A percentile compares a stretch with the other conserved stretches of the same genome.
These are phyloP conservation scores for Rotaria socialis DNA, from an alignment of 2,888 invertebrate species.

Conservation along the genomic window DNA sequence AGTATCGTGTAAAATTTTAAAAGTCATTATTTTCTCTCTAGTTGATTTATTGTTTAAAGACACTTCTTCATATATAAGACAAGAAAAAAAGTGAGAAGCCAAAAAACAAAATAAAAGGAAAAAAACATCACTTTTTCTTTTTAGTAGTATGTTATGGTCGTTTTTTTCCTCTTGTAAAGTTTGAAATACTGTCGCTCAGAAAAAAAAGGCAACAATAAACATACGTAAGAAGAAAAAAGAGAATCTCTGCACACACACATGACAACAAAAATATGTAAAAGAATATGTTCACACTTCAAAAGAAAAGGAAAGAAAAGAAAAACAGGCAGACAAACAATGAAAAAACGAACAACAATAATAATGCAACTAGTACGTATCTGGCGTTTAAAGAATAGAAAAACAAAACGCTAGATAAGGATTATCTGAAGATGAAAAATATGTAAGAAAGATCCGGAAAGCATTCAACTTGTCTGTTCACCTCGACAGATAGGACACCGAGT, in stretches of 20 bases:
- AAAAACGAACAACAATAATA: not conserved
- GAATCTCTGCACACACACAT: not conserved
- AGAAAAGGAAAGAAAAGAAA: not conserved
- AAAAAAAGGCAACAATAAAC: constrained; percentile 11
- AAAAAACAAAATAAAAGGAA: not conserved
- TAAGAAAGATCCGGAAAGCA: not conserved
- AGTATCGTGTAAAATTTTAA: no score
- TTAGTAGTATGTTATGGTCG: not conserved
- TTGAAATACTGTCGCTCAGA: constrained; percentile 18
- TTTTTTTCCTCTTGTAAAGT: constrained; percentile 22
- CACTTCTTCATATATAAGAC: not conserved
- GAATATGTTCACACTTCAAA: constrained; percentile 23
- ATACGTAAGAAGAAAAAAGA: not conserved
- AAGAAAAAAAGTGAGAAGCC: not conserved
- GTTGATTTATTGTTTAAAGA: not conserved
- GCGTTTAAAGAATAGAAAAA: not conserved
- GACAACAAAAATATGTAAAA: not conserved
- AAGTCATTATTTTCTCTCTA: not conserved
- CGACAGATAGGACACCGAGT: constrained; percentile 1
- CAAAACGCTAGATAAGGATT: not conserved
- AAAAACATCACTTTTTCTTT: not conserved
- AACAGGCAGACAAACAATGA: not conserved
- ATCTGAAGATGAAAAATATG: not conserved
- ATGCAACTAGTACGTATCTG: constrained; percentile 3
- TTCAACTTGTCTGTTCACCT: not conserved